These are phyloP conservation scores for Chiridota heheva DNA, from an alignment of 35 echinoderm and acorn worm species.

Conservation along the genomic window DNA sequence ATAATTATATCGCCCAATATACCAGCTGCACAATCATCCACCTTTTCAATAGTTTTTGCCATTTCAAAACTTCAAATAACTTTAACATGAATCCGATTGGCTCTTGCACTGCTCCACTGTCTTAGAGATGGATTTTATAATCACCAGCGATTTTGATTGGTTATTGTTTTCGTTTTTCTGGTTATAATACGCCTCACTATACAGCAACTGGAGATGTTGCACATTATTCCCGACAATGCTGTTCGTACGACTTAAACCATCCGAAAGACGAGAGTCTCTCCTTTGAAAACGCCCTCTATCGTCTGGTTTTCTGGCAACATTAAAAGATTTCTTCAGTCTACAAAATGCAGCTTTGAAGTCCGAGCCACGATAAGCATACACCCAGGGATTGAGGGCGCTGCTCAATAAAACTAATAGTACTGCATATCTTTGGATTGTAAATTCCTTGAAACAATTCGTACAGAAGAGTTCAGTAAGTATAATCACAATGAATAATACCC, in stretches of 20 bases:
- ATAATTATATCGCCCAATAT: no score
- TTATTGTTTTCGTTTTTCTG: slow-evolving; percentile 28
- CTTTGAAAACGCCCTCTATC: slow-evolving; percentile 18
- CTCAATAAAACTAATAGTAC: slow-evolving; percentile 66
- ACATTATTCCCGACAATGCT: slow-evolving; percentile 79
- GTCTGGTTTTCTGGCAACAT: slow-evolving; percentile 22
- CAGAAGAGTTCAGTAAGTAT: slow-evolving; percentile 66
- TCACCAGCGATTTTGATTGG: no score
- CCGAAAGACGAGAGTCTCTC: slow-evolving; percentile 69
- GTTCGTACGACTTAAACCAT: slow-evolving; percentile 85
- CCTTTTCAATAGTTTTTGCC: no score
- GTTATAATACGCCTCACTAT: slow-evolving; percentile 30
- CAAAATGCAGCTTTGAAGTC: slow-evolving; percentile 89
- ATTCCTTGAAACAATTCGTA: slow-evolving; percentile 3
- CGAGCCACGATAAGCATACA: slow-evolving; percentile 78
- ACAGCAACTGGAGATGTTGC: slow-evolving; percentile 60
- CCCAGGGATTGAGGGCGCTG: slow-evolving; percentile 79
- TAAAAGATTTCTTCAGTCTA: slow-evolving; percentile 39
- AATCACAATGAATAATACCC: slow-evolving; percentile 60
- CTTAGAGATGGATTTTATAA: no score
- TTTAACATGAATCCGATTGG: no score
- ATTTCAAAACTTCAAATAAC: no score
- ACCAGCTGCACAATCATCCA: no score
- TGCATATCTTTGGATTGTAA: slow-evolving; percentile 51
- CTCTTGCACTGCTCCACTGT: no score